These are phyloP conservation scores for Grus americana DNA, from an alignment of 2,113 vertebrate species.

Conservation along the genomic window DNA sequence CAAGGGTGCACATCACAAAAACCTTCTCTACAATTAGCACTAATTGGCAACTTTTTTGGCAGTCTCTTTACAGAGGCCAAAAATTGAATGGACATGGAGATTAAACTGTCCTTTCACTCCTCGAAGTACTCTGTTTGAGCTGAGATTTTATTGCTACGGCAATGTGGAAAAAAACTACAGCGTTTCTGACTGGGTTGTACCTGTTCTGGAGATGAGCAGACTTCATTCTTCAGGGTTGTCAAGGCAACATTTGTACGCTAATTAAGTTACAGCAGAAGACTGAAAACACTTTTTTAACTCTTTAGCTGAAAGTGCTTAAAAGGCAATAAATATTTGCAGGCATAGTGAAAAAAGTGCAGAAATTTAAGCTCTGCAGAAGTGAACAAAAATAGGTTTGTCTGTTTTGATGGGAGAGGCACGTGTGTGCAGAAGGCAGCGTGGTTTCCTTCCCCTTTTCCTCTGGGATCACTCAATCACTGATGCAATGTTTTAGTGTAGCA, in stretches of 20 bases:
- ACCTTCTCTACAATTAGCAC: constrained; percentile 62
- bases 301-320: neutral
- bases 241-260: neutral
- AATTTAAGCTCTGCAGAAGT: neutral
- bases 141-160: neutral
- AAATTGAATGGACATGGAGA: constrained; percentile 45
- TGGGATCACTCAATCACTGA: neutral
- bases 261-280: neutral
- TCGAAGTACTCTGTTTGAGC: neutral
- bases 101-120: constrained; percentile 38
- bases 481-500: neutral
- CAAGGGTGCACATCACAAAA: constrained; percentile 58
- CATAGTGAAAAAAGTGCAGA: neutral
- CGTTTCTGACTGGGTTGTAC: neutral
- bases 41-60: constrained; percentile 74
- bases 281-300: neutral
- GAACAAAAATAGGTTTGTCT: neutral
- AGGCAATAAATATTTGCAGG: neutral
- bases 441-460: neutral
- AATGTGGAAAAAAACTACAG: neutral
- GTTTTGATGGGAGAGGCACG: neutral
- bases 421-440: neutral
- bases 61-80: constrained; percentile 45
- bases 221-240: neutral
- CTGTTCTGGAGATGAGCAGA: neutral